Percentiles rank a stretch among this genome's conserved stretches.
Conservation (phyloP, 1,140 invertebrate genomes). For the Brachionus plicatilis region DNA sequence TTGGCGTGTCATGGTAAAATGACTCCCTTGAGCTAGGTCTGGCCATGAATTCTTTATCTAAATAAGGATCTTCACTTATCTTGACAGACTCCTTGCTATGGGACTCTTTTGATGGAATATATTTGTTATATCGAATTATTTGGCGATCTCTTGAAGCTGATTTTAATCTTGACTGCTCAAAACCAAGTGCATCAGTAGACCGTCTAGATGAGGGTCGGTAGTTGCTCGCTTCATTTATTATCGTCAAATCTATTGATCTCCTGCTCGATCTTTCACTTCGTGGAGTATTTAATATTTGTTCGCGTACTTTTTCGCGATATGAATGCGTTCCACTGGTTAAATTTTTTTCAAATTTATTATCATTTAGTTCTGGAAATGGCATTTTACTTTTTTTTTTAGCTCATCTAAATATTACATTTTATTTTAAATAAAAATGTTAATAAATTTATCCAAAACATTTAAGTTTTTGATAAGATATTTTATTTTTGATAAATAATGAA, state of each 20-base stretch:
- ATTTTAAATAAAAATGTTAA: too few species aligned
- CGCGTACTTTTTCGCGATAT: not conserved
- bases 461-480: too few species aligned
- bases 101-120: not conserved
- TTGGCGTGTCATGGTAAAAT: not conserved
- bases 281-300: not conserved
- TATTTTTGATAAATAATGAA: too few species aligned
- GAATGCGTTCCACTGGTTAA: not conserved
- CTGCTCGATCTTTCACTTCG: not conserved
- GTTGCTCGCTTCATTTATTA: not conserved
- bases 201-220: not conserved
- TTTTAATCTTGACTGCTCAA: not conserved
- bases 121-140: not conserved
- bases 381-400: not conserved
- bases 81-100: not conserved
- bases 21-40: slow-evolving; percentile 15
- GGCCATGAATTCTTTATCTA: not conserved
- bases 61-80: not conserved
- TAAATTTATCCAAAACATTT: too few species aligned
- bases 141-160: not conserved
- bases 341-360: slow-evolving; percentile 6
- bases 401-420: not conserved
- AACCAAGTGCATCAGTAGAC: not conserved
- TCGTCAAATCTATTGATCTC: slow-evolving; percentile 15
- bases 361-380: not conserved